phyloP scores from a whole-genome alignment of 2,797 vertebrate species.

The Apodemus agrarius region DNA sequence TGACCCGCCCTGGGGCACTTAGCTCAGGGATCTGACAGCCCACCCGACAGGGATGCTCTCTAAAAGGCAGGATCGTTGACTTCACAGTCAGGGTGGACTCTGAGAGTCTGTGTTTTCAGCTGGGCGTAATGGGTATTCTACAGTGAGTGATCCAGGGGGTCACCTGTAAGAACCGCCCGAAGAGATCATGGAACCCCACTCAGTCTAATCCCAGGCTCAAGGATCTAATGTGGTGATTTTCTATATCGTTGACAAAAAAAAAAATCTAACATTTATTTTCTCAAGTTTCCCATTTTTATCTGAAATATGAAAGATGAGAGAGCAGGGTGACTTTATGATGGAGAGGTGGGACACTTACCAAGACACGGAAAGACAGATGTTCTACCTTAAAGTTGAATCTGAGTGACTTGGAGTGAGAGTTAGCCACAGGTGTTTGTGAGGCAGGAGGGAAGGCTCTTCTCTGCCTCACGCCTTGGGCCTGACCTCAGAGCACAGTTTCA shows the following conservation, averaged over 20 bases:
- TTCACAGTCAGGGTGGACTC: not conserved
- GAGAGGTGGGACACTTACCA: not conserved
- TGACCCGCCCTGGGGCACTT: not conserved
- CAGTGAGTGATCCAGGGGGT: not conserved
- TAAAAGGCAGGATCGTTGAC: not conserved
- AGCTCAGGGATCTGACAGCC: not conserved
- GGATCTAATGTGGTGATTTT: not conserved
- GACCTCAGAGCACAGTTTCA: not conserved
- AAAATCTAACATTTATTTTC: not conserved
- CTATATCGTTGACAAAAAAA: not conserved
- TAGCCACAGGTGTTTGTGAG: not conserved
- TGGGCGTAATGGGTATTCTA: not conserved
- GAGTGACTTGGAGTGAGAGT: not conserved
- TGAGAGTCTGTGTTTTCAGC: not conserved
- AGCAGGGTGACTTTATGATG: not conserved
- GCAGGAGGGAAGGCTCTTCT: not conserved
- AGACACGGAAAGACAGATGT: not conserved
- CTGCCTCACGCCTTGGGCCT: not conserved
- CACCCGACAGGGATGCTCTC: not conserved
- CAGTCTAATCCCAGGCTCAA: not conserved
- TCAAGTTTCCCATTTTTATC: constrained; percentile 10
- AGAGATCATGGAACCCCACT: not conserved
- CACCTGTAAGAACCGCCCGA: not conserved
- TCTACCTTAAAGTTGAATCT: not conserved
- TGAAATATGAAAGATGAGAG: not conserved